Conservation (phyloP, 1,140 invertebrate species). For the Neodiprion fabricii region DNA sequence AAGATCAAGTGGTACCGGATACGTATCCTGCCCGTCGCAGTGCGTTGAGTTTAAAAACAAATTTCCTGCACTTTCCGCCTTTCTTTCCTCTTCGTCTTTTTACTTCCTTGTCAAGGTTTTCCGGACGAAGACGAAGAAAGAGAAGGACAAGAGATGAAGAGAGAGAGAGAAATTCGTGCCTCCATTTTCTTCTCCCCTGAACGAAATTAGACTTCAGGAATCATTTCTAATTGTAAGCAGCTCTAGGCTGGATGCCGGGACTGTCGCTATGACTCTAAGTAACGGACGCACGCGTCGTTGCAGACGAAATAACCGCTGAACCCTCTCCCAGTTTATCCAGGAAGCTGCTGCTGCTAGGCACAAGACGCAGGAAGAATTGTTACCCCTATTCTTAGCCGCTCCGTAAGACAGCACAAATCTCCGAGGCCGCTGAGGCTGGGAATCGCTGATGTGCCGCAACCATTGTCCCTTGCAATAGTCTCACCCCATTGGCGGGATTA, state of each 20-base stretch:
- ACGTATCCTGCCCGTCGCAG: not conserved
- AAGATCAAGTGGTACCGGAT: not conserved
- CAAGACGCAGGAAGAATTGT: not conserved
- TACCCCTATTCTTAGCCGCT: not conserved
- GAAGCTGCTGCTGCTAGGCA: not conserved
- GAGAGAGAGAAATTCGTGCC: not conserved
- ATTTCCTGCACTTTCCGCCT: not conserved
- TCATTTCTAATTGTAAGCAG: not conserved
- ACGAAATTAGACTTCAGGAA: not conserved
- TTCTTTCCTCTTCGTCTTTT: not conserved
- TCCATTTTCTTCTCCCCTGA: not conserved
- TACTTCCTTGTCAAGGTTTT: not conserved
- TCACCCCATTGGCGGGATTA: not conserved
- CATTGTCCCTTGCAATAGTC: not conserved
- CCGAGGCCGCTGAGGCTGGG: not conserved
- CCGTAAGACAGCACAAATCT: not conserved
- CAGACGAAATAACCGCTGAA: not conserved
- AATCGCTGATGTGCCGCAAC: not conserved
- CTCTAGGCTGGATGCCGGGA: not conserved
- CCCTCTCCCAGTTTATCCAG: not conserved
- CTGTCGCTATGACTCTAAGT: not conserved
- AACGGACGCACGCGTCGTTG: constrained; percentile 2
- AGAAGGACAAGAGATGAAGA: no score
- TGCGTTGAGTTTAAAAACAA: not conserved
- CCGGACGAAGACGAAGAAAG: not conserved